These are phyloP conservation scores for Idaea straminata DNA, from an alignment of 2,888 invertebrate species.

Conservation along the genomic window DNA sequence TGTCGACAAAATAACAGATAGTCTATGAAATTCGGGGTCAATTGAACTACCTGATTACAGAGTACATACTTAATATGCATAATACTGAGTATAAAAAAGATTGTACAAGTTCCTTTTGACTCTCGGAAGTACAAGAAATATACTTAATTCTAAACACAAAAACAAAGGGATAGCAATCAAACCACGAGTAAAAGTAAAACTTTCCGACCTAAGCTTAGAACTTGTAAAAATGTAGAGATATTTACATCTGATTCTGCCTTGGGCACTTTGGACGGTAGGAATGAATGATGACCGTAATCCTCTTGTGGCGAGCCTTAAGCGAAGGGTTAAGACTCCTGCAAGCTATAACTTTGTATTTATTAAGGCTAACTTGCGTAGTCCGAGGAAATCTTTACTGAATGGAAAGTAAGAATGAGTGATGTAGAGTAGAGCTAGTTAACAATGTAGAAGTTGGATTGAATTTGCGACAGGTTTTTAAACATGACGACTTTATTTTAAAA, in stretches of 20 bases:
- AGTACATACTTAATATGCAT: too few species aligned
- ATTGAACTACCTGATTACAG: too few species aligned
- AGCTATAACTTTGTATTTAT: slow-evolving; percentile 71
- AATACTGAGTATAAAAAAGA: too few species aligned
- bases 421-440: slow-evolving; percentile 2
- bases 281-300: slow-evolving; percentile 78
- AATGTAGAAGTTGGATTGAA: not conserved
- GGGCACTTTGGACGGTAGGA: slow-evolving; percentile 70
- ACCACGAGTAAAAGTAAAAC: not conserved
- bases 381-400: slow-evolving; percentile 52
- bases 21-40: too few species aligned
- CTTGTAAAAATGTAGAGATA: slow-evolving; percentile 47
- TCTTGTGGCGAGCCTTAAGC: slow-evolving; percentile 75
- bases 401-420: slow-evolving; percentile 43
- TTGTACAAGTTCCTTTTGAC: not conserved
- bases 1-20: too few species aligned
- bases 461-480: slow-evolving; percentile 11
- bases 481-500: not conserved
- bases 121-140: not conserved
- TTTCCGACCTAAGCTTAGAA: slow-evolving; percentile 16
- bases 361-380: slow-evolving; percentile 54
- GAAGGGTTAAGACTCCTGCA: slow-evolving; percentile 73
- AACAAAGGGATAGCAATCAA: not conserved
- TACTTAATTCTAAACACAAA: not conserved
- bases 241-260: slow-evolving; percentile 56